phyloP scores from a whole-genome alignment of 2,113 vertebrate species.

The Vulpes vulpes region DNA sequence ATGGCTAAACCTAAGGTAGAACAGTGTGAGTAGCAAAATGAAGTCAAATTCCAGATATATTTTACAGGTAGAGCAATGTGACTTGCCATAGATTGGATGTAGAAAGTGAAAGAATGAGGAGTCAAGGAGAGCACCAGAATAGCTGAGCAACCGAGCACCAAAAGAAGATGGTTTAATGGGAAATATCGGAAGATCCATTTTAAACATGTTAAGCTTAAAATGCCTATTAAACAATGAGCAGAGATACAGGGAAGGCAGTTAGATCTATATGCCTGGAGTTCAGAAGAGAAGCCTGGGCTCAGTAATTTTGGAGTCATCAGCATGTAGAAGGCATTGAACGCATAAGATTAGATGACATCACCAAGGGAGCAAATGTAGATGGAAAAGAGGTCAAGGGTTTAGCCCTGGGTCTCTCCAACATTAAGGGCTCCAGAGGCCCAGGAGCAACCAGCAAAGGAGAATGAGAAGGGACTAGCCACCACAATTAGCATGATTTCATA shows the following conservation, averaged over 20 bases:
- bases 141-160: background rate
- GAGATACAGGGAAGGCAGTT: background rate
- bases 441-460: background rate
- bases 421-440: background rate
- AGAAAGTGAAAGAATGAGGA: background rate
- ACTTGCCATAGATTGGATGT: background rate
- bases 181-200: background rate
- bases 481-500: rapidly evolving
- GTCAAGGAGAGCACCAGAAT: background rate
- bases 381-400: background rate
- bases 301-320: background rate
- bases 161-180: background rate
- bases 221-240: background rate
- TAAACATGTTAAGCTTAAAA: background rate
- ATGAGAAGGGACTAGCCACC: background rate
- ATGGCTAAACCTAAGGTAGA: background rate
- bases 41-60: background rate
- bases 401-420: background rate
- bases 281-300: background rate
- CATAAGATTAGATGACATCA: background rate
- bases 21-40: too few relatives aligned
- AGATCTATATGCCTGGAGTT: background rate
- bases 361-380: background rate
- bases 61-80: background rate
- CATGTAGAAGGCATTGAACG: background rate